phyloP scores from a whole-genome alignment of 2,888 invertebrate genomes.

The Odiellus spinosus region DNA sequence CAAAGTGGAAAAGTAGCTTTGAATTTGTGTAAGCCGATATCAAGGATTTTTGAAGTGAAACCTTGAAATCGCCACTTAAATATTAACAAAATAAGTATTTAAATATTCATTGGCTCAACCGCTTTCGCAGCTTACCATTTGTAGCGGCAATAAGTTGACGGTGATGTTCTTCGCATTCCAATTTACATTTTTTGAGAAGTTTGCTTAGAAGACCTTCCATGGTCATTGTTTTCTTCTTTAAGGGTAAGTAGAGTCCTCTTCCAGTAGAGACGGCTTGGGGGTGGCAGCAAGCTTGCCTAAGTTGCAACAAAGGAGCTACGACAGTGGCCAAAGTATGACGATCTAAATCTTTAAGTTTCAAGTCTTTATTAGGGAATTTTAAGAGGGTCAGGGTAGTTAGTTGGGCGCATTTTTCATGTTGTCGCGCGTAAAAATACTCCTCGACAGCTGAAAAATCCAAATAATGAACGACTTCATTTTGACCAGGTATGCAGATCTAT shows the following conservation, averaged over 20 bases:
- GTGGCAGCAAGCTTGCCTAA: conserved; percentile 54
- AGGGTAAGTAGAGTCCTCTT: conserved; percentile 37
- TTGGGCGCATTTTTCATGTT: conserved; percentile 38
- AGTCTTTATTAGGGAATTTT: conserved; percentile 26
- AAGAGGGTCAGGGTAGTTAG: conserved; percentile 36
- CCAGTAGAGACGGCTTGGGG: conserved; percentile 39
- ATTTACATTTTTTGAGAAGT: conserved; percentile 42
- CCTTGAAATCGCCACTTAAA: no score
- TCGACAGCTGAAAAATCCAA: conserved; percentile 54
- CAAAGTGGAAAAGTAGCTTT: no score
- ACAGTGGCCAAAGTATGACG: conserved; percentile 35
- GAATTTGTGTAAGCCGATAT: no score
- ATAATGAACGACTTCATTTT: conserved; percentile 41
- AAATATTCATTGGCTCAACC: background rate
- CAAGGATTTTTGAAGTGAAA: no score
- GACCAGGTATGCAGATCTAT: conserved; percentile 46
- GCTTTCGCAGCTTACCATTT: conserved; percentile 37
- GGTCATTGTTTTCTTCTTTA: conserved; percentile 33
- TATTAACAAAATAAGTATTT: conserved; percentile 1
- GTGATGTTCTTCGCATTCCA: conserved; percentile 46
- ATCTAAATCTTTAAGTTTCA: conserved; percentile 30
- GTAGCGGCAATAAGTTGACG: conserved; percentile 44
- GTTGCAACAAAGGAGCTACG: conserved; percentile 43
- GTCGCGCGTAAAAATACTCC: conserved; percentile 50
- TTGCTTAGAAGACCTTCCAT: conserved; percentile 49